Evolutionary conservation across 2,113 vertebrate species (phyloP).

Genomic region (Plecturocebus donacophilus): DNA sequence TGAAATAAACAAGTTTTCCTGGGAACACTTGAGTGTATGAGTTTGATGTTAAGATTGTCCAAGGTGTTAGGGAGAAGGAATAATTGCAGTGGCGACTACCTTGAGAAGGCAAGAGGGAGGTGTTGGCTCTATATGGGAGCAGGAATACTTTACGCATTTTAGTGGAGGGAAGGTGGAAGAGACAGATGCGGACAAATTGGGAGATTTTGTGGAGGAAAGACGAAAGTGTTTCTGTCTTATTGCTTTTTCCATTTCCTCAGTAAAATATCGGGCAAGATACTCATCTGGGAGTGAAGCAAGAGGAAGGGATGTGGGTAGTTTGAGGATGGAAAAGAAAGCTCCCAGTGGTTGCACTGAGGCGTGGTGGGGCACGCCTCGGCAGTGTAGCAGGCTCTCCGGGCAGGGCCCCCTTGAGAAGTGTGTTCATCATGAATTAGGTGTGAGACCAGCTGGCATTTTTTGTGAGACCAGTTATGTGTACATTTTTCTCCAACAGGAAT

Average conservation of each 20-base stretch:
- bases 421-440: no score
- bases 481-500: not conserved
- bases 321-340: not conserved
- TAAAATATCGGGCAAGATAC: not conserved
- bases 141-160: not conserved
- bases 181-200: not conserved
- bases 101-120: not conserved
- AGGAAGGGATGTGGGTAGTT: not conserved
- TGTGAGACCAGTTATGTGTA: not conserved
- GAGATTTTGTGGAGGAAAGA: not conserved
- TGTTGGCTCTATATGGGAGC: not conserved
- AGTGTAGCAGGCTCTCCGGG: not conserved
- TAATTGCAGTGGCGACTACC: not conserved
- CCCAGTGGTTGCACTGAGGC: not conserved
- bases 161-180: not conserved
- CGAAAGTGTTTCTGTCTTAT: not conserved
- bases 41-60: not conserved
- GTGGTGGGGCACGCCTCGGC: fast-evolving
- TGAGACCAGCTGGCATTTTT: not conserved
- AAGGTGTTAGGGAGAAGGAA: not conserved
- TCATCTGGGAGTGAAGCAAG: not conserved
- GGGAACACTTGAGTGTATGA: not conserved
- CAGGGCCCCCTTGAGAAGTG: no score
- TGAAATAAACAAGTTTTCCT: not conserved
- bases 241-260: not conserved